Evolutionary conservation across 2,888 invertebrate species (phyloP).

Genomic region (Trissonchulus latispiculum): DNA sequence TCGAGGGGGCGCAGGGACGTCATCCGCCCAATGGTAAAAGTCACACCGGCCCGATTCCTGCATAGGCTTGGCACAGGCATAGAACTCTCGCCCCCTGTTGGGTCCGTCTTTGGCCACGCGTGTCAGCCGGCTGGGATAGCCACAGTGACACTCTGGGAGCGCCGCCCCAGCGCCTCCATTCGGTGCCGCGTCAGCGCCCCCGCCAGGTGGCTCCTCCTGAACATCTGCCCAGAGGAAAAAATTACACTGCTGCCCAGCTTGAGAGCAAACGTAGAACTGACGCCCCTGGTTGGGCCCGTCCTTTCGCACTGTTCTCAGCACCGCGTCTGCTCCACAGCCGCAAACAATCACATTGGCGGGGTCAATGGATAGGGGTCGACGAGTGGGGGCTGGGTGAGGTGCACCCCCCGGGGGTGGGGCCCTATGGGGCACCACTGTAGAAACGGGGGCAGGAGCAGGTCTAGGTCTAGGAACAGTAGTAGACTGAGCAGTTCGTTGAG

Average conservation of each 20-base stretch:
- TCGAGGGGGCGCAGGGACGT: no score
- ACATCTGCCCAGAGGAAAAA: slow-evolving; percentile 53
- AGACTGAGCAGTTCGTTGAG: no score
- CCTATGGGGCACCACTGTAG: no score
- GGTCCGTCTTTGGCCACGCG: not conserved
- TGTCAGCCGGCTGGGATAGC: not conserved
- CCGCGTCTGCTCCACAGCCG: slow-evolving; percentile 58
- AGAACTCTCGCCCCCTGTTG: slow-evolving; percentile 24
- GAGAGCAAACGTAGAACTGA: slow-evolving; percentile 64
- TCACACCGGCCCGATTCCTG: not conserved
- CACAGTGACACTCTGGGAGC: not conserved
- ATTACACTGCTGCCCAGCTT: slow-evolving; percentile 49
- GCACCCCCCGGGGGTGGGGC: no score
- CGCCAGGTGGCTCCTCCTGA: no score
- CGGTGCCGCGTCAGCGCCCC: no score
- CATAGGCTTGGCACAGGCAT: not conserved
- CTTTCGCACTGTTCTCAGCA: slow-evolving; percentile 58
- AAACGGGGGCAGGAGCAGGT: no score
- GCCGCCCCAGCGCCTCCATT: not conserved
- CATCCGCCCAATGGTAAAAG: slow-evolving; percentile 31
- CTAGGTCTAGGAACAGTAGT: no score
- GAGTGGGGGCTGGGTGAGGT: no score
- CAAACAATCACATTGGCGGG: slow-evolving; percentile 52
- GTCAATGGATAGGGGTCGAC: no score
- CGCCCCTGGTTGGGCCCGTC: slow-evolving; percentile 75